Evolutionary conservation across 2,797 vertebrate genomes (phyloP).

Genomic region (Telmatherina bonti): DNA sequence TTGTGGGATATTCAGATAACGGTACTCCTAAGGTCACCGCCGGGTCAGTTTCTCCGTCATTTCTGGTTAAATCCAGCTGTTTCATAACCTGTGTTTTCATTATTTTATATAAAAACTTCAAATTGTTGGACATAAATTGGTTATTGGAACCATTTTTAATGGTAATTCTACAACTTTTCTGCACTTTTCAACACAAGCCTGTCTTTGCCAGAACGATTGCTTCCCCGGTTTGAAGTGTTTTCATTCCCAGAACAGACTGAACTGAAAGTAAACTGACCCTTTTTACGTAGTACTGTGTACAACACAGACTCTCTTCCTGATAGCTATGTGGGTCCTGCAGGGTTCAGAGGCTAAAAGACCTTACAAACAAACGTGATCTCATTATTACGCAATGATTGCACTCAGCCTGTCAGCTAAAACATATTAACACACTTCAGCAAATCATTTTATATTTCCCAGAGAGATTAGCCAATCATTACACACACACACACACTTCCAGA

Average conservation of each 20-base stretch:
- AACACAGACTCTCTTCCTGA: conserved; percentile 13
- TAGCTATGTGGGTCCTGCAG: conserved; percentile 4
- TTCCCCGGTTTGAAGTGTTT: not conserved
- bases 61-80: not conserved
- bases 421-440: conserved; percentile 7
- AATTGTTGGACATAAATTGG: not conserved
- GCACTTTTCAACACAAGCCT: not conserved
- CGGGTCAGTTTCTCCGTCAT: not conserved
- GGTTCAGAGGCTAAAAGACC: conserved; percentile 26
- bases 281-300: not conserved
- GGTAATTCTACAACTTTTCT: not conserved
- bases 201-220: not conserved
- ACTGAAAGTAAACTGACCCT: not conserved
- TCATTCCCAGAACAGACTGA: conserved; percentile 7
- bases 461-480: conserved; percentile 22
- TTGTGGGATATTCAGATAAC: conserved; percentile 13
- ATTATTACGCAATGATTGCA: not conserved
- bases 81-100: not conserved
- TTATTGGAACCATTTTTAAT: not conserved
- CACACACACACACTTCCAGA: not conserved
- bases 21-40: conserved; percentile 16
- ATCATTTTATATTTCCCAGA: conserved; percentile 2
- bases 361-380: conserved; percentile 34
- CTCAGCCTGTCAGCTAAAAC: conserved; percentile 19
- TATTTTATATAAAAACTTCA: not conserved